Base-by-base conservation (phyloP, 1,140 invertebrate genomes). In the Catajapyx aquilonaris region DNA sequence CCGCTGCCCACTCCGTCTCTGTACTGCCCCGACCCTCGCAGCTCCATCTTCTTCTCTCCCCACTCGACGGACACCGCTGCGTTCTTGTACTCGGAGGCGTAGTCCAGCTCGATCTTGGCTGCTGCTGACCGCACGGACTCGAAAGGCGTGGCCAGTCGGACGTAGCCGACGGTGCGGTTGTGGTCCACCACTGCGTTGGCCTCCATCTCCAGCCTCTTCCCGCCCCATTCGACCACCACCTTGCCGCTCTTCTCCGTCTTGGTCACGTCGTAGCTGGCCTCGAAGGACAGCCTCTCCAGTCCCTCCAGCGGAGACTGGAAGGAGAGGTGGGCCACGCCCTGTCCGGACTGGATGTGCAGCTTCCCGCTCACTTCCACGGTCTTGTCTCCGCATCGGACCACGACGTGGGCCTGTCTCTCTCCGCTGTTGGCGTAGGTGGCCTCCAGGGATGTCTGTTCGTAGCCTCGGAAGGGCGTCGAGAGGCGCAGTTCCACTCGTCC, bases 391-490 rank as follows among this genome's bases (percentile, higher is more conserved):
- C n/a, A n/a, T n/a, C n/a, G n/a, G n/a, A n/a, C n/a, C n/a, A n/a
- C n/a, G n/a, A n/a, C n/a, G n/a, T n/a, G n/a, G n/a, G n/a, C n/a
- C n/a, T n/a, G n/a, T n/a, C 16, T 15, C 10, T 30, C 20, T 11
- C 16, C 28, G 20, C 13, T 11, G 21, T 16, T 28, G 15, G 28
- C 10, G 15, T 25, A 18, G 2, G 22, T 13, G 16, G 34, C 22
- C 3, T 37, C 34, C 19, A 41, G 31, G n/a, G 18, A 31, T 15
- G 37, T 20, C 10, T 19, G 20, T 4, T 18, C 34, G 34, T 38
- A 38, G 7, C 37, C 37, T 9, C 21, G 21, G 30, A 41, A 41
- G 2, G 39, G 39, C 5, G 39, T 41, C 13, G 23, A 19, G 4
- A 41, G 23, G 3, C 16, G 20, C 17, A 23, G 25, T 32, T 22